A percentile compares a stretch with the other conserved stretches of the same genome.
Evolutionary conservation across 2,113 vertebrate species (phyloP).

Genomic region (Pseudopodoces humilis): DNA sequence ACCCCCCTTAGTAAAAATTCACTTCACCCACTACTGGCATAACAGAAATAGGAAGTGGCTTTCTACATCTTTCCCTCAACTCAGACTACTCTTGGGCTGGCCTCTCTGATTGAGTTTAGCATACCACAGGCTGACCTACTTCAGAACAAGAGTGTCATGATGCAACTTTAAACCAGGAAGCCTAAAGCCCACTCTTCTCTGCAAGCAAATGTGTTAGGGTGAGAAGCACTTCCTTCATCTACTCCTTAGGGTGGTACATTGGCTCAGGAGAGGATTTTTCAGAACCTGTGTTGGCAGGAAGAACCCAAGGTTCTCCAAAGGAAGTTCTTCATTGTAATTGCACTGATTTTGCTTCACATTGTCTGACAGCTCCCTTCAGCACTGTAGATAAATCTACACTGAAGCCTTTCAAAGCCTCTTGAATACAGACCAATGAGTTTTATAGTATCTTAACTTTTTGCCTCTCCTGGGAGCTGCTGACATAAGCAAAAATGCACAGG

Average conservation of each 20-base stretch:
- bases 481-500: neutral
- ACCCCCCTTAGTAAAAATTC: neutral
- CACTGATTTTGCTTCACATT: neutral
- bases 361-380: neutral
- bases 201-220: neutral
- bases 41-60: constrained; percentile 54
- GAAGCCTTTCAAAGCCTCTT: neutral
- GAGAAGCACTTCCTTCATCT: neutral
- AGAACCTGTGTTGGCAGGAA: neutral
- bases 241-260: neutral
- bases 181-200: neutral
- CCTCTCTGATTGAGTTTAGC: constrained; percentile 56
- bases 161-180: constrained; percentile 15
- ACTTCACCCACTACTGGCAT: neutral
- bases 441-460: neutral
- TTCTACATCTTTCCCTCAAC: constrained; percentile 30
- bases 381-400: neutral
- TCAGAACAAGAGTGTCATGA: constrained; percentile 70
- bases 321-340: neutral
- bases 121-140: constrained; percentile 73
- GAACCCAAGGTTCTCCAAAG: neutral
- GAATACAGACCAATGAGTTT: neutral
- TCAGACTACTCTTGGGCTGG: constrained; percentile 4
- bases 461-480: neutral
- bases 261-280: neutral